Evolutionary conservation across 2,113 vertebrate genomes (phyloP).

Genomic region (Pseudonaja textilis): DNA sequence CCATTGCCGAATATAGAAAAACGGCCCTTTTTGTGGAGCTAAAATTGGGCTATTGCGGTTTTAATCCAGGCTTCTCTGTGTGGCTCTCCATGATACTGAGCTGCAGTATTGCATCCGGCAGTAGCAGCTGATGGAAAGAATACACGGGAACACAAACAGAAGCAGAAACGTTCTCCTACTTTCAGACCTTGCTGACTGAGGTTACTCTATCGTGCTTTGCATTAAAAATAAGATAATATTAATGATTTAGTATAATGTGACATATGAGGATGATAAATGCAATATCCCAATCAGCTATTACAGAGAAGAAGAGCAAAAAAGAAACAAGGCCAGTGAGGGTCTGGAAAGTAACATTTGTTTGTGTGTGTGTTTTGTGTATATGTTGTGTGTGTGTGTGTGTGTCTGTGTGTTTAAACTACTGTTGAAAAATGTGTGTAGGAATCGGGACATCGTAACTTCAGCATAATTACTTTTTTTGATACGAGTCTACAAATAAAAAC

Average conservation of each 20-base stretch:
- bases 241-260: not conserved
- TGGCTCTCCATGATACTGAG: slow-evolving; percentile 26
- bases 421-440: not conserved
- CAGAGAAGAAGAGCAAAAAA: not conserved
- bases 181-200: not conserved
- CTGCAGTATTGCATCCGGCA: not conserved
- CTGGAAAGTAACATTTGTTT: not conserved
- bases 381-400: not conserved
- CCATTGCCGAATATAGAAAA: not conserved
- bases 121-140: not conserved
- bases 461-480: not conserved
- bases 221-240: not conserved
- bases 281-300: not conserved
- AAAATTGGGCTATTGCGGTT: slow-evolving; percentile 22
- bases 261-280: not conserved
- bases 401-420: not conserved
- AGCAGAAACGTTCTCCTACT: not conserved
- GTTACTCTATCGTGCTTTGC: not conserved
- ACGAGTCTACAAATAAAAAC: not conserved
- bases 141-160: not conserved
- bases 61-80: not conserved
- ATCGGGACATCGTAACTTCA: not conserved
- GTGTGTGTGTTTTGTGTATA: not conserved
- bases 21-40: not conserved
- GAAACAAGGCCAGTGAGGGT: not conserved